Base-by-base conservation (phyloP, 1,140 invertebrate species). In the Rhopalosiphum padi region DNA sequence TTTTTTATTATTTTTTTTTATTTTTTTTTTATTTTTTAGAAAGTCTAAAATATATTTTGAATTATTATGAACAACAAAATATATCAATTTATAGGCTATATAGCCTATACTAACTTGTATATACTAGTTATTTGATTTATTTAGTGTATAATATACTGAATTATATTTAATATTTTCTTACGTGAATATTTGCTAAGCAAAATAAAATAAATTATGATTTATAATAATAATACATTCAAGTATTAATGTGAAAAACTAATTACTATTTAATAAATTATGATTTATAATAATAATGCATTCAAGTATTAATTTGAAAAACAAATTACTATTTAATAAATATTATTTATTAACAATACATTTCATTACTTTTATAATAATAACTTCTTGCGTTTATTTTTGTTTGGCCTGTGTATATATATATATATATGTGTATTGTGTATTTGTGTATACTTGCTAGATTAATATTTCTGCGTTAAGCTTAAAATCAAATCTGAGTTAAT, bases 381-480 rank as follows among this genome's bases (percentile, higher is more conserved):
- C 60, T n/a, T 77, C 15, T 77, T n/a, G 15, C 60, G 1, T n/a
- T 77, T n/a, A 77, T 77, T 77, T 77, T 35, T n/a, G 48, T 51
- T 18, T 77, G 11, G 2, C n/a, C 60, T 77, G 30, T 8, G 6
- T 9, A 1, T 46, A 46, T 9, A 9, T 5, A 46, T 9, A 46
- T 46, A 18, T 77, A 18, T 77, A 6, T 85, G 8, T 41, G 3
- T 85, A 43, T 43, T 37, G 23, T 41, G 22, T 35, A 5, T 82
- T 35, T 25, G 11, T 35, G 15, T 85, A 85, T 41, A 43, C 85
- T 86, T 86, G 4, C 85, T 4, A 86, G 11, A 46, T 46, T 46
- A 86, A 86, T 86, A 86, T 86, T 86, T 11, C 43, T 86, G 5
- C 25, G 25, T 86, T 88, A 88, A 35, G 46, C 46, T 88, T 88